A percentile compares a stretch with the other conserved stretches of the same genome.
These are phyloP conservation scores for Hoplostethus mediterraneus DNA, from an alignment of 2,797 vertebrate genomes.

Conservation along the genomic window DNA sequence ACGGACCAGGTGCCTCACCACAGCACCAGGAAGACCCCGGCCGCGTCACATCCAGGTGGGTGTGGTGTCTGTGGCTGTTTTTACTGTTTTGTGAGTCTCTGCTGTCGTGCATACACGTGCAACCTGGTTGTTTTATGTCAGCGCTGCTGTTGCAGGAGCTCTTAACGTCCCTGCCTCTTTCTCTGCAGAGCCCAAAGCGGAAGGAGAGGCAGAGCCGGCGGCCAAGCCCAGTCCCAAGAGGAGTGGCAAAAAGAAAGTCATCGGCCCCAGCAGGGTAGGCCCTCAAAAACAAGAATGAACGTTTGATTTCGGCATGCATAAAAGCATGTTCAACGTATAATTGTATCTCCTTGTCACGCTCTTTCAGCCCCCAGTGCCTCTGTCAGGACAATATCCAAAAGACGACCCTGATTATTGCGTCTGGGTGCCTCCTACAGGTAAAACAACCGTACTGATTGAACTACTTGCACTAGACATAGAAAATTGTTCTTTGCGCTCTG, in stretches of 20 bases:
- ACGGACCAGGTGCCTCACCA: conserved; percentile 11
- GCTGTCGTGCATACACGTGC: too few species aligned
- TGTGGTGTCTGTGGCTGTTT: background rate
- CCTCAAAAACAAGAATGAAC: background rate
- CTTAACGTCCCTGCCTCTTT: conserved; percentile 1
- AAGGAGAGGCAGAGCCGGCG: conserved; percentile 46
- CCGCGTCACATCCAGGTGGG: conserved; percentile 45
- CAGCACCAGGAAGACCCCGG: conserved; percentile 17
- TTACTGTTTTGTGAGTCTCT: background rate
- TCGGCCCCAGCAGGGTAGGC: conserved; percentile 87
- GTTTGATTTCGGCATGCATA: too few species aligned
- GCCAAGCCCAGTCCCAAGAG: conserved; percentile 74
- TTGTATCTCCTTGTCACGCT: background rate
- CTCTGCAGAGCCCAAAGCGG: conserved; percentile 49
- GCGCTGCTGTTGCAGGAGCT: background rate
- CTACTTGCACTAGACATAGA: background rate
- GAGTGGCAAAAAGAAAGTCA: conserved; percentile 83
- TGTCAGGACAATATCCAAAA: conserved; percentile 90
- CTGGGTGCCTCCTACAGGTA: conserved; percentile 96
- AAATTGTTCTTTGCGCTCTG: too few species aligned
- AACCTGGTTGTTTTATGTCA: background rate
- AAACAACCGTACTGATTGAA: background rate
- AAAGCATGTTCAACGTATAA: too few species aligned
- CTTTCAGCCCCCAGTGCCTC: conserved; percentile 81
- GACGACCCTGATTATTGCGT: conserved; percentile 97